These are phyloP conservation scores for Leontocebus nigricollis DNA, from an alignment of 2,797 vertebrate genomes.

Conservation along the genomic window DNA sequence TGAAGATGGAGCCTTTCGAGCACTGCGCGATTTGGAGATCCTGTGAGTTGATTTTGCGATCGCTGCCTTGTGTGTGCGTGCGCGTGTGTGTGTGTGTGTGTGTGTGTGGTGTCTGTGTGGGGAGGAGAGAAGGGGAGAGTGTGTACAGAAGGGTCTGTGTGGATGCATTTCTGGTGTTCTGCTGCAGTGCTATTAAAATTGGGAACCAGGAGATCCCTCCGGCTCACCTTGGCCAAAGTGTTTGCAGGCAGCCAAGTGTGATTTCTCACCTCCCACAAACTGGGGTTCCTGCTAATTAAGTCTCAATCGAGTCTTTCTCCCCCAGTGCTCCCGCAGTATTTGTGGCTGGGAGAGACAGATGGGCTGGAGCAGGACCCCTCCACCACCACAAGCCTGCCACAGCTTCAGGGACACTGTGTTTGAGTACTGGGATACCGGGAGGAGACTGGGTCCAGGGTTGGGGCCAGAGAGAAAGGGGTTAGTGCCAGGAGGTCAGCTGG, in stretches of 20 bases:
- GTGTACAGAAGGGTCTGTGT: conserved; percentile 42
- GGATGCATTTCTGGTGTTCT: conserved; percentile 48
- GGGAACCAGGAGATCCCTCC: conserved; percentile 42
- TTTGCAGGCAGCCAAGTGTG: conserved; percentile 69
- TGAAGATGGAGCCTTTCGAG: conserved; percentile 99
- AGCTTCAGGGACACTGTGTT: conserved; percentile 30
- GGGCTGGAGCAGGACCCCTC: conserved; percentile 43
- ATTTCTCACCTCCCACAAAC: conserved; percentile 69
- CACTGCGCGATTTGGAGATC: conserved; percentile 99
- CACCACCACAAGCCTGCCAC: conserved; percentile 30
- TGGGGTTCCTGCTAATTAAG: conserved; percentile 78
- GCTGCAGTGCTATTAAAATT: conserved; percentile 77
- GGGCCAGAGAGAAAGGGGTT: conserved; percentile 55
- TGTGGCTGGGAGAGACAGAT: conserved; percentile 73
- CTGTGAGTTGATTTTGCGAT: conserved; percentile 92
- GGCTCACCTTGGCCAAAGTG: conserved; percentile 74
- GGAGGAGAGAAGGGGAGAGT: conserved; percentile 48
- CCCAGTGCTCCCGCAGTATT: conserved; percentile 42
- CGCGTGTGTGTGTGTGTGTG: not conserved
- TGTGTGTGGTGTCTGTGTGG: not conserved
- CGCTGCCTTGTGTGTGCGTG: conserved; percentile 68
- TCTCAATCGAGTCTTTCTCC: conserved; percentile 67
- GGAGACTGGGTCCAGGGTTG: conserved; percentile 61
- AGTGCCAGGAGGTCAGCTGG: not conserved
- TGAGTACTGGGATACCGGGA: not conserved